Conservation (phyloP, 2,888 invertebrate genomes). For the Arenicola marina region DNA sequence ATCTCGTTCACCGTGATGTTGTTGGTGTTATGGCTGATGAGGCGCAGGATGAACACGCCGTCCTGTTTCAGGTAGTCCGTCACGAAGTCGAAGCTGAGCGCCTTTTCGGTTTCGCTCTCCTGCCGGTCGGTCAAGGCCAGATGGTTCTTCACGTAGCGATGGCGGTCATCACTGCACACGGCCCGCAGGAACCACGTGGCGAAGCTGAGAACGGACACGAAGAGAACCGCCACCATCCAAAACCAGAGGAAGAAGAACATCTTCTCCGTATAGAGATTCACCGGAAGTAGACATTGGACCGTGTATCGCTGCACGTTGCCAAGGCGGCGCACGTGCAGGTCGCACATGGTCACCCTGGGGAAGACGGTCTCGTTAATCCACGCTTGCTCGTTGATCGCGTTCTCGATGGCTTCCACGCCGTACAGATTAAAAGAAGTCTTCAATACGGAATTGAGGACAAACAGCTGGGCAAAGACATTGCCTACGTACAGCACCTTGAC, state of each 20-base stretch:
- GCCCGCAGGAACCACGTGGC: constrained; percentile 44
- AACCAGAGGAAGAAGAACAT: constrained; percentile 32
- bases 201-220: constrained; percentile 45
- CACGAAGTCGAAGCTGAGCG: constrained; percentile 29
- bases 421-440: constrained; percentile 6
- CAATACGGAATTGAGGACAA: constrained; percentile 10
- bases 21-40: constrained; percentile 31
- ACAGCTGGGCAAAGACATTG: constrained; percentile 18
- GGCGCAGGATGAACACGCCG: constrained; percentile 25
- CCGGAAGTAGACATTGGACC: constrained; percentile 46
- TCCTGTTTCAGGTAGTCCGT: constrained; percentile 21
- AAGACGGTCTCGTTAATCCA: constrained; percentile 5
- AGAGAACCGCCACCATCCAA: constrained; percentile 52
- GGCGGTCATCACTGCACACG: constrained; percentile 12
- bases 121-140: background rate
- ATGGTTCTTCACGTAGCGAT: constrained; percentile 46
- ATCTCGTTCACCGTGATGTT: constrained; percentile 20
- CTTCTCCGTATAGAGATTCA: constrained; percentile 31
- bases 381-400: background rate
- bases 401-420: constrained; percentile 3
- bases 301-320: constrained; percentile 54
- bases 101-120: background rate
- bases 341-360: constrained; percentile 17
- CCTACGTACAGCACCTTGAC: constrained; percentile 11
- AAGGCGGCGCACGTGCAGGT: constrained; percentile 31